phyloP scores from a whole-genome alignment of 2,113 vertebrate genomes.

The Aramus guarauna region DNA sequence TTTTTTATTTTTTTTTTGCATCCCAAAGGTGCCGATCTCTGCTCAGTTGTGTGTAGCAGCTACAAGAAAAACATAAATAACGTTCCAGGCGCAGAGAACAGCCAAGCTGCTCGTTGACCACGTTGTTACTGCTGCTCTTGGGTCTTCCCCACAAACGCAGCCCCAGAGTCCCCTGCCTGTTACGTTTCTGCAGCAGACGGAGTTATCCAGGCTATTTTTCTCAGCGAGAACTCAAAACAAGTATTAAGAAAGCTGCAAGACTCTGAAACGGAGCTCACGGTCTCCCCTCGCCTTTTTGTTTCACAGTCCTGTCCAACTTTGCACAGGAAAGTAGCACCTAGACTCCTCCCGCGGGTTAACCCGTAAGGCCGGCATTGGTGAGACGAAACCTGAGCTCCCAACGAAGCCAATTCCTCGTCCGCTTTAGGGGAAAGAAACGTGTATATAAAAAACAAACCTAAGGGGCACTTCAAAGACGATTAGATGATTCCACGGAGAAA shows the following conservation, averaged over 20 bases:
- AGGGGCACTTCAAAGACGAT: background rate
- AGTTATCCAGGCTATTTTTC: background rate
- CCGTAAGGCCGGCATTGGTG: background rate
- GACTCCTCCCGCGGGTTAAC: background rate
- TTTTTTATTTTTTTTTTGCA: background rate
- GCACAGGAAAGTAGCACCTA: background rate
- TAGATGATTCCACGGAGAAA: background rate
- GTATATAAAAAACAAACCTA: background rate
- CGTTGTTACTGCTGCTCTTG: background rate
- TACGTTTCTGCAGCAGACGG: background rate
- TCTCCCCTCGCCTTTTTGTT: background rate
- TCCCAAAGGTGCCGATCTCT: background rate
- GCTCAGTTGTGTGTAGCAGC: background rate
- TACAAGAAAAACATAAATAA: background rate
- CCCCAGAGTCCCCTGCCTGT: background rate
- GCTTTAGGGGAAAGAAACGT: background rate
- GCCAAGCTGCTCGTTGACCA: background rate
- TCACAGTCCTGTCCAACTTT: background rate
- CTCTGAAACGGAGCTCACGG: background rate
- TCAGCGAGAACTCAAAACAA: background rate
- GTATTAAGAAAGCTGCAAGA: background rate
- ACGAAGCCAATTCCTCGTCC: rapidly evolving
- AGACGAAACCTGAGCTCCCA: background rate
- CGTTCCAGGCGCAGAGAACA: background rate
- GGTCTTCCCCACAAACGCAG: rapidly evolving